Conservation (phyloP, 2,888 invertebrate genomes). For the Osmoderma eremita region DNA sequence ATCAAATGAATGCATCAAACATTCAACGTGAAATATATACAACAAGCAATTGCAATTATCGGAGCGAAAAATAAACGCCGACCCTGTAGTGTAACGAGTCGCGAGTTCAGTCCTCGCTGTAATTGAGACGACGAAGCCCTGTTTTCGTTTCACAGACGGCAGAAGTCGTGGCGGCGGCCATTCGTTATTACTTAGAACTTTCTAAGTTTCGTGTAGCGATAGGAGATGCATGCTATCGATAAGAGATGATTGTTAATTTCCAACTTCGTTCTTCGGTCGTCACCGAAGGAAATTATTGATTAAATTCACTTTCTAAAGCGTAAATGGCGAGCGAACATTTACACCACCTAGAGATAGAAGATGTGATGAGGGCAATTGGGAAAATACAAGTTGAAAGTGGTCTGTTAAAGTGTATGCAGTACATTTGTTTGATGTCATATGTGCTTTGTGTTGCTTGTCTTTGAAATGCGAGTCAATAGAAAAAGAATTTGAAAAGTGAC, state of each 20-base stretch:
- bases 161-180: neutral
- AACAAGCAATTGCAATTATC: conserved; percentile 17
- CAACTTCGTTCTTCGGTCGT: conserved; percentile 9
- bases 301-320: conserved; percentile 8
- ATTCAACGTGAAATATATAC: neutral
- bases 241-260: conserved; percentile 22
- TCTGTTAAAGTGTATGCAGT: no score
- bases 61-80: conserved; percentile 4
- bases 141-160: conserved; percentile 14
- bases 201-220: neutral
- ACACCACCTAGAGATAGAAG: no score
- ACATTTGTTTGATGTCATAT: no score
- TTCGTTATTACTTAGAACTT: conserved; percentile 1
- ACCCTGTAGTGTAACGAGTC: neutral
- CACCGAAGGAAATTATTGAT: conserved; percentile 7
- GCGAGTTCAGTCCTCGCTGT: neutral
- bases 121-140: conserved; percentile 6
- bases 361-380: no score
- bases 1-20: neutral
- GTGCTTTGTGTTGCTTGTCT: no score
- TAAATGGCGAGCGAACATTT: no score
- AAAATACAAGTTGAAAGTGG: no score
- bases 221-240: conserved; percentile 7
- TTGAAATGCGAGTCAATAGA: no score
- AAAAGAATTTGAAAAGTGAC: no score